Base-by-base conservation (phyloP, 2,888 invertebrate genomes). In the Psylliodes chrysocephalus region DNA sequence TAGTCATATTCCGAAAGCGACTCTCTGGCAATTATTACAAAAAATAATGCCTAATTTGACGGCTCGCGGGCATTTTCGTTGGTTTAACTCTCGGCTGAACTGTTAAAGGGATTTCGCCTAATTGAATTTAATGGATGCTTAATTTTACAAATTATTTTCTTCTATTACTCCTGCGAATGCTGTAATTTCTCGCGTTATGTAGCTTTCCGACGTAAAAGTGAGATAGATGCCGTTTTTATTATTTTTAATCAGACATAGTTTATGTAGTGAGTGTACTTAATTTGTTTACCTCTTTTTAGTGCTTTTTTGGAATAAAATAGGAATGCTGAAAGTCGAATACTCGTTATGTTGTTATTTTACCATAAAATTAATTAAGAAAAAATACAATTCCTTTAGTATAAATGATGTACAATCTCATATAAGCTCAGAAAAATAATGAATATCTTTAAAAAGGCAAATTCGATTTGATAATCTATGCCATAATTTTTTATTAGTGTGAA, bases 101-200 rank as follows among this genome's bases (percentile, higher is more conserved):
- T 30, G 47, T 55, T 62, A 55, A 62, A 47, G 51, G 42, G 62
- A 55, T 49, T n/a, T 62, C 38, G 30, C 14, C 40, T 62, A 62
- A 62, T 62, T 62, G 62, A 51, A 62, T 62, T 62, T 56, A 62
- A 62, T 51, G 56, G 42, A 38, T 28, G 56, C 51, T 62, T 62
- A 51, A 56, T 62, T 62, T 56, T 51, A 62, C 56, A 51, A 62
- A 62, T 56, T 44, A 62, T 33, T 62, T 59, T 59, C 59, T 49
- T 59, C 49, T 40, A 49, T 57, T 49, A 49, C 30, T n/a, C 15
- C 38, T 49, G 49, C 49, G 51, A 51, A 25, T 19, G 59, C 28
- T 38, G 59, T 49, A 28, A 49, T 49, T 49, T 17, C 28, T 28
- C 6, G 15, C 46, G 46, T 17, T 28, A 49, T 49, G 28, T n/a